These are phyloP conservation scores for Diadegma fenestrale DNA, from an alignment of 2,888 invertebrate genomes.

Conservation along the genomic window DNA sequence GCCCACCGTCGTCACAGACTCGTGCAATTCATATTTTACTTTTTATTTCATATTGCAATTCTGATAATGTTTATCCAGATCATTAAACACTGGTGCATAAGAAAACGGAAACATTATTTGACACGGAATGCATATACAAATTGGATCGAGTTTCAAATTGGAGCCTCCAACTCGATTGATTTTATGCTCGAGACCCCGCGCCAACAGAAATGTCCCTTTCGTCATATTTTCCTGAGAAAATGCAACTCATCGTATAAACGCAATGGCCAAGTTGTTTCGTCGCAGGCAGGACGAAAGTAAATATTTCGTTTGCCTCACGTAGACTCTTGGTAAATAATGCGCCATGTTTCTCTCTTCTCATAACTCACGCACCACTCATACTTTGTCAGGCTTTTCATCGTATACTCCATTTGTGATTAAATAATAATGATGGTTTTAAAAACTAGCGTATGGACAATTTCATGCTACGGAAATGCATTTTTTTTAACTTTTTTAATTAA, in stretches of 20 bases:
- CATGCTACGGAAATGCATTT: background rate
- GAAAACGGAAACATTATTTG: background rate
- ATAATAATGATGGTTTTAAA: background rate
- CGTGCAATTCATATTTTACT: slow-evolving; percentile 31
- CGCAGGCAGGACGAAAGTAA: slow-evolving; percentile 1
- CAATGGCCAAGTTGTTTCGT: background rate
- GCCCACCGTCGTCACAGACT: slow-evolving; percentile 9
- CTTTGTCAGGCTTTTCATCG: background rate
- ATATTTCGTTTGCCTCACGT: background rate
- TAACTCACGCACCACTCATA: background rate
- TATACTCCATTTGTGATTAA: slow-evolving; percentile 35
- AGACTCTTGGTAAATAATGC: background rate
- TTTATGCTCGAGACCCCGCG: background rate
- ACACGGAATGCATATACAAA: background rate
- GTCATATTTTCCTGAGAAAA: background rate
- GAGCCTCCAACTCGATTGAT: slow-evolving; percentile 9
- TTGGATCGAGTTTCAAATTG: background rate
- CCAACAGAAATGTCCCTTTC: background rate
- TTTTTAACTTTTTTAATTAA: background rate
- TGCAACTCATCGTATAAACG: background rate
- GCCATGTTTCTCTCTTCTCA: slow-evolving; percentile 6
- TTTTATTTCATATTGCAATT: slow-evolving; percentile 10
- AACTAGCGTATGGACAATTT: background rate
- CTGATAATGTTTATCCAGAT: slow-evolving; percentile 32
- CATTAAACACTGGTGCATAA: background rate